Conservation (phyloP, 2,888 invertebrate species). For the Nomada fucata region DNA sequence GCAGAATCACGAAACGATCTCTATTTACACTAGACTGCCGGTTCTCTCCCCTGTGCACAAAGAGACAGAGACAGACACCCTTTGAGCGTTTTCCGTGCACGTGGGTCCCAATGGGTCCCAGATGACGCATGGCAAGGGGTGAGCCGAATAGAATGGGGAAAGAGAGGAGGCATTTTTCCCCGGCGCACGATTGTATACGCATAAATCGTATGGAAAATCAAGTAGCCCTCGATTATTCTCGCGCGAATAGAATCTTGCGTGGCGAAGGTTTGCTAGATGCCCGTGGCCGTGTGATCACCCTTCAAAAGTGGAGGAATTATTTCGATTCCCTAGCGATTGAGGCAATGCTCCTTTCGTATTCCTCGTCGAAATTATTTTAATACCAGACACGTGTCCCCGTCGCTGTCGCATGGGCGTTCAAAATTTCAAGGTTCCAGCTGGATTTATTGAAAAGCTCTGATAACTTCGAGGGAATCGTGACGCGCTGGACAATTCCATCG, state of each 20-base stretch:
- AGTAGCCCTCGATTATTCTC: slow-evolving; percentile 55
- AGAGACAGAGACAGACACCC: background rate
- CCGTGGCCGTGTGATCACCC: slow-evolving; percentile 12
- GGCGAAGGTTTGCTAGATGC: background rate
- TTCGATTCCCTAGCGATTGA: no score
- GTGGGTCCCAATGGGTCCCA: slow-evolving; percentile 52
- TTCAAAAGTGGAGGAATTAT: slow-evolving; percentile 1
- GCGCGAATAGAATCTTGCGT: slow-evolving; percentile 18
- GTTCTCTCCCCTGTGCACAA: slow-evolving; percentile 23
- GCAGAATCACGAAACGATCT: slow-evolving; percentile 63
- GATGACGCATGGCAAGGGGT: slow-evolving; percentile 46
- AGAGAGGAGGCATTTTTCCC: slow-evolving; percentile 33
- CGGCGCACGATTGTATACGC: slow-evolving; percentile 46
- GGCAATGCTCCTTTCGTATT: no score
- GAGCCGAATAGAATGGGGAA: slow-evolving; percentile 5
- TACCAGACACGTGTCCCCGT: no score
- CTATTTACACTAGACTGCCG: slow-evolving; percentile 55
- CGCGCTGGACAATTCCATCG: background rate
- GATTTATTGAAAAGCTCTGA: no score
- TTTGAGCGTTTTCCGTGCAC: slow-evolving; percentile 49
- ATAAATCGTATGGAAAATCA: slow-evolving; percentile 63
- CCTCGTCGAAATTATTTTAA: no score
- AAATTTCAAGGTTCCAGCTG: no score
- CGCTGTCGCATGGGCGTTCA: no score
- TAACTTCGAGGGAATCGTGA: background rate